phyloP scores from a whole-genome alignment of 2,113 vertebrate species.

The Chascanopsetta lugubris region DNA sequence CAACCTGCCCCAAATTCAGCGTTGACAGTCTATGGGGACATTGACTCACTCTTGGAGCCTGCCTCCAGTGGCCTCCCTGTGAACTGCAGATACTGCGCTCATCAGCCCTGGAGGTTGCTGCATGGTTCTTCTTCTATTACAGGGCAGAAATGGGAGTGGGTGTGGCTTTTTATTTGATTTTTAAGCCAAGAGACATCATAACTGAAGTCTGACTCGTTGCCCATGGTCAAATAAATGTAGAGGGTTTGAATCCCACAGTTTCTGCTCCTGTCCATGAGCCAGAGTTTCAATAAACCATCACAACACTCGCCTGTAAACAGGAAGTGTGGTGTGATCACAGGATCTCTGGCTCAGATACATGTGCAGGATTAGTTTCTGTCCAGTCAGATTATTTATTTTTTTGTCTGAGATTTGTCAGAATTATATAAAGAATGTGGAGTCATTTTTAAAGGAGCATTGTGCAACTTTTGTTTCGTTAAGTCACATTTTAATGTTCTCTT shows the following conservation, averaged over 20 bases:
- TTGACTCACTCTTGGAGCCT: too few relatives aligned
- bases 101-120: background rate
- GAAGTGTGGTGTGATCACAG: too few relatives aligned
- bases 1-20: conserved; percentile 6
- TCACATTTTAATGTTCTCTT: background rate
- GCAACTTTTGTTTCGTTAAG: too few relatives aligned
- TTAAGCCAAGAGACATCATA: background rate
- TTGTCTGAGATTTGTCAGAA: too few relatives aligned
- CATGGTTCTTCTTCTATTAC: background rate
- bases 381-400: too few relatives aligned
- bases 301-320: background rate
- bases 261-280: background rate
- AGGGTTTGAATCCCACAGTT: background rate
- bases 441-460: too few relatives aligned
- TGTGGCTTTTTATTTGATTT: background rate
- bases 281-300: background rate
- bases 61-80: too few relatives aligned
- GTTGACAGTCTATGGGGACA: conserved; percentile 39
- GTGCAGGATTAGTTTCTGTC: too few relatives aligned
- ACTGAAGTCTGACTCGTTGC: background rate
- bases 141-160: background rate
- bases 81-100: background rate
- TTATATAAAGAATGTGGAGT: too few relatives aligned
- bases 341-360: too few relatives aligned
- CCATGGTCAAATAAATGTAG: background rate